Conservation (phyloP, 2,888 invertebrate species). For the Punctoribates punctum region DNA sequence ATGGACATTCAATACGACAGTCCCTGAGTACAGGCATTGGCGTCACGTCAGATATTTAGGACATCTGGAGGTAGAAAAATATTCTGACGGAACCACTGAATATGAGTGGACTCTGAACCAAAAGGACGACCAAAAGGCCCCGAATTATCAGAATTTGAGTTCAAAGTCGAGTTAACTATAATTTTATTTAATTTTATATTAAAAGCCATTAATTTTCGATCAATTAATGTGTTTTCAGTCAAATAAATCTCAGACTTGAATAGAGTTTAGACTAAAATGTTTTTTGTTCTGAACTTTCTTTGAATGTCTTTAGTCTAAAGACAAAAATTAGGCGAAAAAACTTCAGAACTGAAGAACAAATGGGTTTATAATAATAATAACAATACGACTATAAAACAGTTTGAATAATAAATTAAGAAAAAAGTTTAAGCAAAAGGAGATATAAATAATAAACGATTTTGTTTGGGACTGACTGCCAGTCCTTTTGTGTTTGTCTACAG, state of each 20-base stretch:
- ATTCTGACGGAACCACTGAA: conserved; percentile 20
- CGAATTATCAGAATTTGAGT: too few species aligned
- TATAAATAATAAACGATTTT: not conserved
- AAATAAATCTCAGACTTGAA: not conserved
- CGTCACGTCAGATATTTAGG: not conserved
- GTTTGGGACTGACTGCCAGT: not conserved
- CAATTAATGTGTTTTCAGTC: not conserved
- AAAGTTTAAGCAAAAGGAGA: not conserved
- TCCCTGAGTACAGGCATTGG: conserved; percentile 34
- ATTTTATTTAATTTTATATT: not conserved
- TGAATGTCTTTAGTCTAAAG: too few species aligned
- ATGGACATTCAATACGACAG: conserved; percentile 25
- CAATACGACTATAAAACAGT: not conserved
- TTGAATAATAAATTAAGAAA: not conserved
- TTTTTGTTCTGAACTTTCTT: not conserved
- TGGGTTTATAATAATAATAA: not conserved
- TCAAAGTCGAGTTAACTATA: too few species aligned
- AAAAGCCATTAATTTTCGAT: not conserved
- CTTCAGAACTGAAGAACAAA: not conserved
- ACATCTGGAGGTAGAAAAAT: conserved; percentile 1
- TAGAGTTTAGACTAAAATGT: not conserved
- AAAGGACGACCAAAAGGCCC: not conserved
- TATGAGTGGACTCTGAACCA: not conserved
- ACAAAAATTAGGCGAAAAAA: not conserved
- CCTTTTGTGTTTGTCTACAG: not conserved